A percentile compares a stretch with the other conserved stretches of the same genome.
These are phyloP conservation scores for Malachius bipustulatus DNA, from an alignment of 2,888 invertebrate genomes.

Conservation along the genomic window DNA sequence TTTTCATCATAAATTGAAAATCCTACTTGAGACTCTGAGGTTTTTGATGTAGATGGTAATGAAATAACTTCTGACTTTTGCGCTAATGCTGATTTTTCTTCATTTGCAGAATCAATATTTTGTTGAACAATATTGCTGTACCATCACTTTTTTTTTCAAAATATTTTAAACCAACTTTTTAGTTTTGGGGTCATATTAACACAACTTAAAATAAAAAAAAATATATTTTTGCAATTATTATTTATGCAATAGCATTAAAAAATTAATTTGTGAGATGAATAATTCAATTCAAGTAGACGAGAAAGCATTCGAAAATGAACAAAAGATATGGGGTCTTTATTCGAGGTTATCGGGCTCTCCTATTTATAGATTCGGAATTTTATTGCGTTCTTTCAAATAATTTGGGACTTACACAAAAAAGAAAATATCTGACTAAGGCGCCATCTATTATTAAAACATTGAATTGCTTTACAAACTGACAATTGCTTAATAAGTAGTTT, in stretches of 20 bases:
- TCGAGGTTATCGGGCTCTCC: too few relatives aligned
- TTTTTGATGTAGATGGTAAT: conserved; percentile 2
- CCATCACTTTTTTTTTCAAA: conserved; percentile 1
- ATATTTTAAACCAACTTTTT: neutral
- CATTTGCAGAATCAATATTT: conserved; percentile 6
- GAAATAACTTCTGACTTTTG: conserved; percentile 3
- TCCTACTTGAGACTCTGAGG: conserved; percentile 4
- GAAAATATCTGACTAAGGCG: neutral
- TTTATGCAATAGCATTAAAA: neutral
- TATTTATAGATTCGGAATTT: conserved; percentile 1
- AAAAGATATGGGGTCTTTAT: neutral
- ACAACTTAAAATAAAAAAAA: neutral
- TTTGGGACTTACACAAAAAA: neutral
- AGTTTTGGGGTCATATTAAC: neutral
- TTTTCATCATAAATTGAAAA: neutral
- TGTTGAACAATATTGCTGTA: conserved; percentile 14
- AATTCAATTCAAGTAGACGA: conserved; percentile 1
- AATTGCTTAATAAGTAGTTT: conserved; percentile 1
- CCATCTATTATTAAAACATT: neutral
- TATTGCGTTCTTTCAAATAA: conserved; percentile 2
- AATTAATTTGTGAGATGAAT: neutral
- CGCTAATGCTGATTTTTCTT: conserved; percentile 1
- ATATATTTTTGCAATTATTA: neutral
- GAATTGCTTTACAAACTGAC: conserved; percentile 1
- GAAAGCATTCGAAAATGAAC: conserved; percentile 3